Percentiles rank a stretch among this genome's conserved stretches.
phyloP scores from a whole-genome alignment of 2,888 invertebrate species.

The Autographa pulchrina region DNA sequence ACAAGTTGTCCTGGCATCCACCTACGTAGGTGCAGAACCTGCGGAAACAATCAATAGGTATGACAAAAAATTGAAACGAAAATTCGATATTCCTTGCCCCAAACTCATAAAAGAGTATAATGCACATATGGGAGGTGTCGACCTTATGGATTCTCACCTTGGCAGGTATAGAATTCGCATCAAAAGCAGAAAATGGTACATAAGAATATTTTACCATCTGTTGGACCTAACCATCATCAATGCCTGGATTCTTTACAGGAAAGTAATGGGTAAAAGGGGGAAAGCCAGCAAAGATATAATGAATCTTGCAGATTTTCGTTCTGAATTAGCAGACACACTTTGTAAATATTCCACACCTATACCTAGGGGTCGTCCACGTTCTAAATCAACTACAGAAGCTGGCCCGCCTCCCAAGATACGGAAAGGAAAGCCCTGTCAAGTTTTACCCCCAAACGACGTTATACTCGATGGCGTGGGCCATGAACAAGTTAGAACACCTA shows the following conservation, averaged over 20 bases:
- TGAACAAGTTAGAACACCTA: too few relatives aligned
- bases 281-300: constrained; percentile 14
- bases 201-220: constrained; percentile 19
- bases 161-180: constrained; percentile 10
- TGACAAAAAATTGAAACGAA: constrained; percentile 13
- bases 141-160: neutral
- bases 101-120: constrained; percentile 12
- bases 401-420: constrained; percentile 22
- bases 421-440: constrained; percentile 25
- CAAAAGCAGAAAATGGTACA: constrained; percentile 8
- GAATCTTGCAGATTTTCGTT: constrained; percentile 13
- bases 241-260: constrained; percentile 21
- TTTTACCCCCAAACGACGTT: constrained; percentile 32
- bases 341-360: too few relatives aligned
- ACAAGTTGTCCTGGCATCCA: too few relatives aligned
- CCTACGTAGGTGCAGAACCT: too few relatives aligned
- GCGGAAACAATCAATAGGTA: constrained; percentile 11
- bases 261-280: constrained; percentile 7
- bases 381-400: constrained; percentile 17
- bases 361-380: constrained; percentile 23
- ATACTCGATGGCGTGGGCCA: constrained; percentile 36
- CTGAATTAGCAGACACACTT: too few relatives aligned
- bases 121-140: constrained; percentile 8
- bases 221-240: too few relatives aligned
- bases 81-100: constrained; percentile 2